phyloP scores from a whole-genome alignment of 2,888 invertebrate genomes.

The Erpobdella octoculata region DNA sequence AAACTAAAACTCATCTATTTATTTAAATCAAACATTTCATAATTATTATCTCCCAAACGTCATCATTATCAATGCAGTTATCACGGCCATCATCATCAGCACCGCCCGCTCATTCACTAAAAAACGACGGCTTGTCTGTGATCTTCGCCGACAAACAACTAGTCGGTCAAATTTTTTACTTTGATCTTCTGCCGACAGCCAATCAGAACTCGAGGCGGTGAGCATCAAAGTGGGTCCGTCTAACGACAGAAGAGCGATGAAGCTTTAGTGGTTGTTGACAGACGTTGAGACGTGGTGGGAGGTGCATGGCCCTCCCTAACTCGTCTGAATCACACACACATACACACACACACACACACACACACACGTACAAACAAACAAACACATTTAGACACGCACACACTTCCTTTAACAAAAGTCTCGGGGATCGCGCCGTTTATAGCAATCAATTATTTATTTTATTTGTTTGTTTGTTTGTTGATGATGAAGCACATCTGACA shows the following conservation, averaged over 20 bases:
- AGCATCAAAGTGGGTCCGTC: neutral
- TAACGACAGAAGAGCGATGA: neutral
- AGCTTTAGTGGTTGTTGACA: neutral
- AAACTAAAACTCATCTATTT: no score
- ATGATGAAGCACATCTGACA: no score
- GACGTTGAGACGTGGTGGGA: neutral
- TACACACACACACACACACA: constrained; percentile 6
- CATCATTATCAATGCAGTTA: neutral
- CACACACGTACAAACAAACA: no score
- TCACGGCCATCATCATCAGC: neutral
- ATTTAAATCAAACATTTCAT: no score
- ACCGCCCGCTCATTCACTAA: constrained; percentile 5
- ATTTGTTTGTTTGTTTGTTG: no score
- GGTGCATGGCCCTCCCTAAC: neutral
- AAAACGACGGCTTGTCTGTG: constrained; percentile 6
- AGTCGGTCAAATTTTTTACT: constrained; percentile 7
- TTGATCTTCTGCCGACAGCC: neutral
- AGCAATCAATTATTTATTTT: no score
- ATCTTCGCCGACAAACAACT: constrained; percentile 12
- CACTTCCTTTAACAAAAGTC: no score
- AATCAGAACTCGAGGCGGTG: constrained; percentile 10
- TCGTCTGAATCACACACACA: neutral
- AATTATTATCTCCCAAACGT: no score
- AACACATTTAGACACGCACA: no score
- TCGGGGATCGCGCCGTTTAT: no score